Percentiles rank a stretch among this genome's conserved stretches.
phyloP scores from a whole-genome alignment of 1,140 invertebrate genomes.

The Macrobrachium nipponense region DNA sequence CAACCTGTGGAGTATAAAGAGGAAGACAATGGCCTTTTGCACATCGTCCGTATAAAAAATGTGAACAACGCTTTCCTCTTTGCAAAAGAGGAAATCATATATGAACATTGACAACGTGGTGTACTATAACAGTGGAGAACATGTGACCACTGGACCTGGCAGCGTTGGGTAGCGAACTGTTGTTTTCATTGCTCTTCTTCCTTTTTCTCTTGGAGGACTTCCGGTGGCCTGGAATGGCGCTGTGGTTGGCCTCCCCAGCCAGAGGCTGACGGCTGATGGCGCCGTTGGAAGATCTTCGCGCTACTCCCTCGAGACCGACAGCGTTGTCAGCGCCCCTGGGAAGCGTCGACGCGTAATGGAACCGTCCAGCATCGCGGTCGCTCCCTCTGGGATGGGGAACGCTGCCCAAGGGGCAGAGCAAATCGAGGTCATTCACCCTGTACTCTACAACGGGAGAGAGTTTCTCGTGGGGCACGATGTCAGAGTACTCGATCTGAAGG shows the following conservation, averaged over 20 bases:
- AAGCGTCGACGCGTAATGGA: background rate
- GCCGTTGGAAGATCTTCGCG: slow-evolving; percentile 32
- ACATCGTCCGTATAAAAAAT: too few species aligned
- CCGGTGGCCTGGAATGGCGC: slow-evolving; percentile 6
- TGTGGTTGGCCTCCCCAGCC: slow-evolving; percentile 6
- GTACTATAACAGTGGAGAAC: slow-evolving; percentile 52
- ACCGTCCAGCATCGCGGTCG: background rate
- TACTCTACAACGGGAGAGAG: slow-evolving; percentile 50
- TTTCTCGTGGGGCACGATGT: slow-evolving; percentile 33
- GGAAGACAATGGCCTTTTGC: too few species aligned
- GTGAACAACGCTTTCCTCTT: too few species aligned
- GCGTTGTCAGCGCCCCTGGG: background rate
- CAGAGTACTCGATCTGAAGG: slow-evolving; percentile 50
- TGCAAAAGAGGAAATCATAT: background rate
- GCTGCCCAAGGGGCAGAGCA: slow-evolving; percentile 32
- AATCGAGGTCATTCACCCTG: slow-evolving; percentile 42
- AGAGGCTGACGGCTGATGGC: slow-evolving; percentile 19
- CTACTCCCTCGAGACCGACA: background rate
- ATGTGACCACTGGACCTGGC: slow-evolving; percentile 35
- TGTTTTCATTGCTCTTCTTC: slow-evolving; percentile 4
- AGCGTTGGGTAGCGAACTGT: slow-evolving; percentile 24
- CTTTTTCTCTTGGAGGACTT: slow-evolving; percentile 25
- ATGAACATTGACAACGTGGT: slow-evolving; percentile 52
- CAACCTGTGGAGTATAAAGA: too few species aligned
- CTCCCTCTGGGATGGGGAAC: background rate